phyloP scores from a whole-genome alignment of 2,797 vertebrate species.

The Ceyx erithaca region DNA sequence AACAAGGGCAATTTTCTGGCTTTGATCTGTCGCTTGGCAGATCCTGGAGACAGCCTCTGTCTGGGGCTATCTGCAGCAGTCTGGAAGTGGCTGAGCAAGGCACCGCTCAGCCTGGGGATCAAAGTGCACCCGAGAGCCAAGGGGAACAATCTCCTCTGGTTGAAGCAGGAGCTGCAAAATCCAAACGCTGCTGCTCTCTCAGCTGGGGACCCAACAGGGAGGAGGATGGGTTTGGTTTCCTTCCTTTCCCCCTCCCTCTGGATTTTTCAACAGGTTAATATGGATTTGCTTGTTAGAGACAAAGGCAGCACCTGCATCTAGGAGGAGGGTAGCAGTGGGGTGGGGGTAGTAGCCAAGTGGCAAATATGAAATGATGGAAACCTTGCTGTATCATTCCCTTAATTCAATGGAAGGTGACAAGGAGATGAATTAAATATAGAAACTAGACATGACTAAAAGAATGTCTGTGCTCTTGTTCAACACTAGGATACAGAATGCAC shows the following conservation, averaged over 20 bases:
- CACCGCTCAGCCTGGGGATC: background rate
- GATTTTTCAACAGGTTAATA: slow-evolving; percentile 14
- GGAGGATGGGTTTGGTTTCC: background rate
- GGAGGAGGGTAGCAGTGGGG: background rate
- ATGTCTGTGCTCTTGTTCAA: slow-evolving; percentile 39
- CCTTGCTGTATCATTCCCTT: background rate
- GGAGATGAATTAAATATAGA: slow-evolving; percentile 43
- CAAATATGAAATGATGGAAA: background rate
- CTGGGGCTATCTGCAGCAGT: slow-evolving; percentile 14
- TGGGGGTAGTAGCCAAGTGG: background rate
- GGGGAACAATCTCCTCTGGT: background rate
- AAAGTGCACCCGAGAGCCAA: background rate
- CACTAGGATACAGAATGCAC: slow-evolving; percentile 32
- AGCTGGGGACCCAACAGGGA: background rate
- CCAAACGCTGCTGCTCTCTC: background rate
- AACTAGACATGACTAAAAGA: slow-evolving; percentile 6
- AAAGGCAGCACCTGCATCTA: background rate
- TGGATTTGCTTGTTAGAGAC: background rate
- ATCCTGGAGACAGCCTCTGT: slow-evolving; percentile 8
- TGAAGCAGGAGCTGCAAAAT: background rate
- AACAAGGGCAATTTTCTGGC: slow-evolving; percentile 32
- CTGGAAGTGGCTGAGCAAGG: slow-evolving; percentile 15
- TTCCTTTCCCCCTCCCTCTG: background rate
- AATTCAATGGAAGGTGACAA: slow-evolving; percentile 37
- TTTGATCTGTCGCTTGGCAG: slow-evolving; percentile 56